Evolutionary conservation across 2,797 vertebrate species (phyloP).

Genomic region (Dallia pectoralis): DNA sequence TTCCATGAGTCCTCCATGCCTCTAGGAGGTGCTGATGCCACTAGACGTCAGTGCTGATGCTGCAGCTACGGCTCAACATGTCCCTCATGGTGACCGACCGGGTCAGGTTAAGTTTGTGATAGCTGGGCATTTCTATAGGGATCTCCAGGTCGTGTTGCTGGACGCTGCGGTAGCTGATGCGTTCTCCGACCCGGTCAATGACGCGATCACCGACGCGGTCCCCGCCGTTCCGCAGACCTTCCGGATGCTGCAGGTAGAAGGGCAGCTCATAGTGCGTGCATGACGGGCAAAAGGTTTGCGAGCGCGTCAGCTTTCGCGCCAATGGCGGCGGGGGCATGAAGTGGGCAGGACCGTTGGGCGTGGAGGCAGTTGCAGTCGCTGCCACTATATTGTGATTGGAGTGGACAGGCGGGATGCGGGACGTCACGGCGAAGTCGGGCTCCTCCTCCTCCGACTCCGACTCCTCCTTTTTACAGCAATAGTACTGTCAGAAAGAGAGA

Average conservation of each 20-base stretch:
- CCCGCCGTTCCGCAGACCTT: slow-evolving; percentile 86
- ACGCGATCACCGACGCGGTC: too few species aligned
- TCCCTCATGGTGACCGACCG: slow-evolving; percentile 94
- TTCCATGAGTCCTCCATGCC: slow-evolving; percentile 1
- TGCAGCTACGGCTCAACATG: slow-evolving; percentile 92
- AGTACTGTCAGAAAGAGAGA: slow-evolving; percentile 80
- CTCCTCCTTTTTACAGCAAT: slow-evolving; percentile 98
- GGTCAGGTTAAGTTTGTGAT: slow-evolving; percentile 88
- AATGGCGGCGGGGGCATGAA: slow-evolving; percentile 83
- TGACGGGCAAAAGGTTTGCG: slow-evolving; percentile 84
- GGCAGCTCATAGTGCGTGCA: slow-evolving; percentile 87
- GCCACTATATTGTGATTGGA: slow-evolving; percentile 90
- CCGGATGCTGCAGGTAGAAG: slow-evolving; percentile 93
- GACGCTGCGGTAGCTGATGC: slow-evolving; percentile 82
- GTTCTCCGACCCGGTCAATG: too few species aligned
- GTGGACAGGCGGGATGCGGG: slow-evolving; percentile 88
- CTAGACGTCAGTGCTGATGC: slow-evolving; percentile 97
- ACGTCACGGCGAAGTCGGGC: slow-evolving; percentile 92
- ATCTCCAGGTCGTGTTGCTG: slow-evolving; percentile 87
- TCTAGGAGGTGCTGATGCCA: not conserved
- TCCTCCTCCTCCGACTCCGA: slow-evolving; percentile 97
- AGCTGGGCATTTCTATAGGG: slow-evolving; percentile 74
- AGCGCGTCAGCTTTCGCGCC: slow-evolving; percentile 78
- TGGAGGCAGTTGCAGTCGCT: slow-evolving; percentile 82
- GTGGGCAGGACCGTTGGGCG: slow-evolving; percentile 86